Conservation (phyloP, 2,113 vertebrate genomes). For the Paracyprichromis sp. region DNA sequence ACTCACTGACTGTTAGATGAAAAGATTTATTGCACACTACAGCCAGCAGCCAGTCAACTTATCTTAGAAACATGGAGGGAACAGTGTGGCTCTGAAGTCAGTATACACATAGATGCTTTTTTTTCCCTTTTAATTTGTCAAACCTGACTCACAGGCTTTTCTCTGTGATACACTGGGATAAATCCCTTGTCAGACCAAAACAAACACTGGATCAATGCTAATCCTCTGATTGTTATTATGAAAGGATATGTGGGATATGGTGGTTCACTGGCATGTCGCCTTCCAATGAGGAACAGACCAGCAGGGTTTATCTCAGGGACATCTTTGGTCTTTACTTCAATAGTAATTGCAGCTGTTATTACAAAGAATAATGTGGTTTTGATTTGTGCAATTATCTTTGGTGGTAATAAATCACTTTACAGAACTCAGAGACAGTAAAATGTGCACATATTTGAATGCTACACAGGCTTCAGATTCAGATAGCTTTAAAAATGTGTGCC, state of each 20-base stretch:
- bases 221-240: background rate
- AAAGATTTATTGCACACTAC: background rate
- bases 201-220: background rate
- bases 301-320: background rate
- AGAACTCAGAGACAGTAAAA: background rate
- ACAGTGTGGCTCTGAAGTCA: background rate
- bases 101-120: background rate
- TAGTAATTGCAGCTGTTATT: background rate
- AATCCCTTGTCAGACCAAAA: background rate
- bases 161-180: background rate
- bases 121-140: background rate
- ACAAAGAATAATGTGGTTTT: background rate
- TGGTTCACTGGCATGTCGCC: background rate
- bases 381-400: background rate
- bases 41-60: background rate
- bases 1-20: background rate
- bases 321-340: background rate
- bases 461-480: background rate
- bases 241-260: background rate
- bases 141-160: background rate
- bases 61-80: background rate
- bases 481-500: background rate
- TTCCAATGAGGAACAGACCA: background rate
- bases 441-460: background rate
- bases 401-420: background rate